Percentiles rank a stretch among this genome's conserved stretches.
Conservation (phyloP, 1,140 invertebrate species). For the Drosophila pseudoobscura region DNA sequence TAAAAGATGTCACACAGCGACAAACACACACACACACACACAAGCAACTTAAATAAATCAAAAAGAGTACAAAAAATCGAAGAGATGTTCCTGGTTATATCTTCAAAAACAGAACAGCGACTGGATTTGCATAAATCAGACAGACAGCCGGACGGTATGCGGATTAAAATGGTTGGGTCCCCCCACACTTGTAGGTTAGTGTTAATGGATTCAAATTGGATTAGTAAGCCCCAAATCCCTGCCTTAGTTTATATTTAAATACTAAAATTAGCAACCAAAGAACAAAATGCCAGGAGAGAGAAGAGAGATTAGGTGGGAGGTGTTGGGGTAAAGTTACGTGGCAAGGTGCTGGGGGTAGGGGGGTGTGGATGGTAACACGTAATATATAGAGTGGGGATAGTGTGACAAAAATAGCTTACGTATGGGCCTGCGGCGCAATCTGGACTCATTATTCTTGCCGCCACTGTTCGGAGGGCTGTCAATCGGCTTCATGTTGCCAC, state of each 20-base stretch:
- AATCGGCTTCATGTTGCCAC: conserved; percentile 62
- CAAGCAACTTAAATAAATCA: conserved; percentile 21
- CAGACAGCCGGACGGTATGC: no score
- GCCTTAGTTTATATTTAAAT: not conserved
- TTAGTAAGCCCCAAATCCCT: no score
- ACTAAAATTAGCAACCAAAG: not conserved
- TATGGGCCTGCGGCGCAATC: conserved; percentile 73
- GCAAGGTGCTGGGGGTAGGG: no score
- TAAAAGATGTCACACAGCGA: conserved; percentile 45
- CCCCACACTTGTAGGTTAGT: not conserved
- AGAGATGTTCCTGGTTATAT: no score
- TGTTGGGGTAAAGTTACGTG: not conserved
- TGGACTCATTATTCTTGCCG: conserved; percentile 67
- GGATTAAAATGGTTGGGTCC: no score
- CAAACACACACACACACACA: conserved; percentile 25
- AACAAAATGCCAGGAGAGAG: not conserved
- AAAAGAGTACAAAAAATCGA: conserved; percentile 16
- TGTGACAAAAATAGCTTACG: conserved; percentile 74
- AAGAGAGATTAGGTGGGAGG: not conserved
- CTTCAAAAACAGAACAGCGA: no score
- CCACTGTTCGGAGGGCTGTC: conserved; percentile 56
- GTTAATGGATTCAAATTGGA: not conserved
- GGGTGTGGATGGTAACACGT: no score
- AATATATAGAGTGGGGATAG: conserved; percentile 1
- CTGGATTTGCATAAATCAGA: no score